A percentile compares a stretch with the other conserved stretches of the same genome.
Conservation (phyloP, 92 coral and sea anemone genomes). For the Actinostola sp. region DNA sequence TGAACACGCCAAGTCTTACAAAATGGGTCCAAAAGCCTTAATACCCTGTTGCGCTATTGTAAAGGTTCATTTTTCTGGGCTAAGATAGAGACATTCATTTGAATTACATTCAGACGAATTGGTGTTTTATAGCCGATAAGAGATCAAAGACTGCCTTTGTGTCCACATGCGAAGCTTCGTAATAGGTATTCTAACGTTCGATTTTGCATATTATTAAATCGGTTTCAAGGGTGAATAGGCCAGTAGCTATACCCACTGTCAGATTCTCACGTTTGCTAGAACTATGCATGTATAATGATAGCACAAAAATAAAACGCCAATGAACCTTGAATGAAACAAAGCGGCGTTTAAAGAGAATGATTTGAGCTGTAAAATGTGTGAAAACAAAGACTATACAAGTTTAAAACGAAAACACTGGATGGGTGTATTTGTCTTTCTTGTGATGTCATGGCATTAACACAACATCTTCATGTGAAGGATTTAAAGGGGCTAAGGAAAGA, state of each 20-base stretch:
- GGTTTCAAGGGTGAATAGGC: slow-evolving; percentile 26
- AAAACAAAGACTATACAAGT: too few relatives aligned
- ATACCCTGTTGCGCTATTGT: slow-evolving; percentile 3
- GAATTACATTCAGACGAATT: slow-evolving; percentile 36
- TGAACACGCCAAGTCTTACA: background rate
- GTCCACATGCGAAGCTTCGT: slow-evolving; percentile 59
- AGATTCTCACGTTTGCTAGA: background rate
- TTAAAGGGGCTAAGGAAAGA: too few relatives aligned
- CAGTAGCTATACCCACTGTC: slow-evolving; percentile 22
- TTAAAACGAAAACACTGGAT: too few relatives aligned
- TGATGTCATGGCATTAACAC: too few relatives aligned
- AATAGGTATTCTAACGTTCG: slow-evolving; percentile 44
- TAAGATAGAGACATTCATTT: slow-evolving; percentile 2
- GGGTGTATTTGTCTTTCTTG: too few relatives aligned
- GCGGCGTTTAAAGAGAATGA: too few relatives aligned
- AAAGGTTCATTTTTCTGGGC: background rate
- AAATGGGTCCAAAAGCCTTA: slow-evolving; percentile 2
- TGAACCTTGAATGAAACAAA: too few relatives aligned
- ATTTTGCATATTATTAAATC: slow-evolving; percentile 58
- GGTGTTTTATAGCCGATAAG: slow-evolving; percentile 40
- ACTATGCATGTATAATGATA: too few relatives aligned
- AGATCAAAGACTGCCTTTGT: slow-evolving; percentile 63
- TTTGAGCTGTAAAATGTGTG: too few relatives aligned
- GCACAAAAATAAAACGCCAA: too few relatives aligned
- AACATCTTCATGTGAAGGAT: too few relatives aligned